Evolutionary conservation across 30 jellyfish, hydroid and myxozoan species (phyloP), one percentile per base, ranked within the genome.

Genomic region (Turritopsis dohrnii): DNA sequence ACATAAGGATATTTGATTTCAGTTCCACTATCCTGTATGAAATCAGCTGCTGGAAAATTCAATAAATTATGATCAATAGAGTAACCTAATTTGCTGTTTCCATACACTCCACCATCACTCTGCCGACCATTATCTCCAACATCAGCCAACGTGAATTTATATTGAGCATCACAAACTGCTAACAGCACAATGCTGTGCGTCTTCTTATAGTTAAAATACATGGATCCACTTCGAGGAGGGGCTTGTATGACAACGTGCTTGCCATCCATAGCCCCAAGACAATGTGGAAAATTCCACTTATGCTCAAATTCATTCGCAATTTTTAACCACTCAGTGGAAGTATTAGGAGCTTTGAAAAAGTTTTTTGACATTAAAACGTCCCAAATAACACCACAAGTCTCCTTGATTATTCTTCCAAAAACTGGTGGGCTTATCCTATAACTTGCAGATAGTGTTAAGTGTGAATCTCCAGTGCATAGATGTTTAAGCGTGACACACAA

Each of bases 341-440:
- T 69, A 19, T 69, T 69, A n/a, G 77, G 77, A n/a, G 30, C 77
- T 19, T 60, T 69, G 17, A 69, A n/a, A 69, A n/a, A 7, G 77
- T 69, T 69, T 27, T 27, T 69, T n/a, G 31, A n/a, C 28, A 23
- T n/a, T 27, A 69, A 69, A 17, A 69, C 77, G 28, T 69, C 77
- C 77, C 3, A 0, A 69, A 69, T 1, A 69, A 69, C 77, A n/a
- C 28, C 41, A n/a, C 41, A n/a, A 27, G 3, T 69, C 22, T 69
- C 77, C 30, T n/a, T 23, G 28, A 69, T 69, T 9, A 69, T 69
- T n/a, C 77, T 1, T 23, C 77, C 28, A 9, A 69, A 17, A n/a
- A 27, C 30, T 69, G 77, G 28, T 69, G 77, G 77, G 77, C 77
- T 69, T 23, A 69, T 27, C 77, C 77, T 23, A 27, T 69, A 69